These are phyloP conservation scores for Montipora capitata DNA, from an alignment of 92 coral and sea anemone genomes.

Conservation along the genomic window DNA sequence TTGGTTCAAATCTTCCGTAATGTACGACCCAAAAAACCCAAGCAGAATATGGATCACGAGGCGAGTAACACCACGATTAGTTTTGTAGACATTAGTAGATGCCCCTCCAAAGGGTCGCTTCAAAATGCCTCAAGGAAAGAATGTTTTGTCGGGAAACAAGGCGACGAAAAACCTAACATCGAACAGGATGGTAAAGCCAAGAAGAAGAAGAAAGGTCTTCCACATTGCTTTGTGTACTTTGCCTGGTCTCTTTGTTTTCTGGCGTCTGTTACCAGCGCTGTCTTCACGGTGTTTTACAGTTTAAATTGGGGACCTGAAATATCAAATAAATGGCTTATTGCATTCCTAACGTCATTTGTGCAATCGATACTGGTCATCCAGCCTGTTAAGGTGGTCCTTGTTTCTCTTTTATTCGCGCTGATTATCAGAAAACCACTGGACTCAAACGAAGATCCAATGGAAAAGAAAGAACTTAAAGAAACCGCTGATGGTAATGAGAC, in stretches of 20 bases:
- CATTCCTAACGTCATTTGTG: slow-evolving; percentile 91
- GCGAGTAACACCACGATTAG: slow-evolving; percentile 7
- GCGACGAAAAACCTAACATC: not conserved
- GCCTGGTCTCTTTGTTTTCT: slow-evolving; percentile 85
- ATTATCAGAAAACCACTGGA: slow-evolving; percentile 88
- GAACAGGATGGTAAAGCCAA: slow-evolving; percentile 30
- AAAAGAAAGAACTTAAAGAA: slow-evolving; percentile 37
- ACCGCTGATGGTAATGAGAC: slow-evolving; percentile 30
- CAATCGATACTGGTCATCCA: slow-evolving; percentile 93
- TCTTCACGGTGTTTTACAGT: slow-evolving; percentile 94
- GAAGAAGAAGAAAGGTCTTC: slow-evolving; percentile 80
- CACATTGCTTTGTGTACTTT: slow-evolving; percentile 82
- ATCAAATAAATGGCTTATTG: slow-evolving; percentile 92
- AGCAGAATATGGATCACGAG: slow-evolving; percentile 17
- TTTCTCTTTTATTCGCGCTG: slow-evolving; percentile 88
- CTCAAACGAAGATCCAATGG: slow-evolving; percentile 66
- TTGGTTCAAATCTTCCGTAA: slow-evolving; percentile 94
- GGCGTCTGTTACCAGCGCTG: slow-evolving; percentile 73
- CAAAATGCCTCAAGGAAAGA: not conserved
- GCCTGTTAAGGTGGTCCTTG: slow-evolving; percentile 89
- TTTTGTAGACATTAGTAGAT: slow-evolving; percentile 66
- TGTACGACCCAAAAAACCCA: slow-evolving; percentile 76
- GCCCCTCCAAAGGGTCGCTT: slow-evolving; percentile 44
- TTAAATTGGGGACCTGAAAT: slow-evolving; percentile 93
- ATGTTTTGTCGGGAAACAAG: not conserved